Percentiles rank a stretch among this genome's conserved stretches.
phyloP scores from a whole-genome alignment of 1,140 invertebrate genomes.

The Papilio glaucus region DNA sequence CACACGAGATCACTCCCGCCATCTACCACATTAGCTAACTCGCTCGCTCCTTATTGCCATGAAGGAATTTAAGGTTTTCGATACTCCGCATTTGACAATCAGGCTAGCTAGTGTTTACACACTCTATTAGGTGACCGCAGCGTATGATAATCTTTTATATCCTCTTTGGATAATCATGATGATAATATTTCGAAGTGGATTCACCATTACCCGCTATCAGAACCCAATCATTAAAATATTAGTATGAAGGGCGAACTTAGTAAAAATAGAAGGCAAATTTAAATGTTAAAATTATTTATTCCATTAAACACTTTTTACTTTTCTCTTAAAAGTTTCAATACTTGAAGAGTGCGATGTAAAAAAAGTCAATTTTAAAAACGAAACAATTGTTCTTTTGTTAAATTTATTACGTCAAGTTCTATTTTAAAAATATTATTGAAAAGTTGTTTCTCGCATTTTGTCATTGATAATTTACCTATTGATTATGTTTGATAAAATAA shows the following conservation, averaged over 20 bases:
- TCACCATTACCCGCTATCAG: neutral
- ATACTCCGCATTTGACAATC: conserved; percentile 37
- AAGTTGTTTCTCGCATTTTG: conserved; percentile 21
- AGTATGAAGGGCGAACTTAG: no score
- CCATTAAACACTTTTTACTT: neutral
- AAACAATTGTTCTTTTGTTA: conserved; percentile 34
- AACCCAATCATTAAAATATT: no score
- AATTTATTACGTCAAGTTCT: neutral
- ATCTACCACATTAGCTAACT: conserved; percentile 69
- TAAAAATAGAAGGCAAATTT: no score
- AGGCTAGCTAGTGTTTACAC: conserved; percentile 36
- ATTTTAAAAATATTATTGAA: conserved; percentile 23
- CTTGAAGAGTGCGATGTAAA: neutral
- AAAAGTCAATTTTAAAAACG: conserved; percentile 8
- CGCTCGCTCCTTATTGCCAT: conserved; percentile 46
- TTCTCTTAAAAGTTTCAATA: neutral
- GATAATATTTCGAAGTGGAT: neutral
- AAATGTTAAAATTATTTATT: neutral
- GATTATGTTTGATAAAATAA: conserved; percentile 32
- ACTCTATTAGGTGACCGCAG: neutral
- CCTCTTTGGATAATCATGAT: no score
- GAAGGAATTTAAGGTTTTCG: conserved; percentile 39
- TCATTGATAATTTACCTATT: neutral
- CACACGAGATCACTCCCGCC: conserved; percentile 82
- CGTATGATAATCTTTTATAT: no score